Base-by-base conservation (phyloP, 2,113 vertebrate species). In the Pedionomus torquatus region DNA sequence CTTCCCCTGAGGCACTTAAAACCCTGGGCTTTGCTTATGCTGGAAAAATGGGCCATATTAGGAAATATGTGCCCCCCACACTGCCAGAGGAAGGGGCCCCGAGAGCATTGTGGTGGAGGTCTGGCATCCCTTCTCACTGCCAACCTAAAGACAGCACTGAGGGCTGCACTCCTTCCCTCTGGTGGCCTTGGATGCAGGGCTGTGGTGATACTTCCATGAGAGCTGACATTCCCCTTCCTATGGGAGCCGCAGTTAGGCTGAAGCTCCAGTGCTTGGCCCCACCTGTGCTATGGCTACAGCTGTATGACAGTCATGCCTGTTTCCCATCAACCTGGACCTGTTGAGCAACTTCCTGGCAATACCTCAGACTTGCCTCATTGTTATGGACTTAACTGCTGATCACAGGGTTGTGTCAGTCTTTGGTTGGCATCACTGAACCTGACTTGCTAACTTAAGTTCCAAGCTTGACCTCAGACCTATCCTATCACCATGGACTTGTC, bases 241-340 rank as follows among this genome's bases (percentile, higher is more conserved):
- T 8, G 39, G 60, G 60, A 74, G 72, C 49, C 69, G 43, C 46
- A 17, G 33, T 95, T 46, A n/a, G 35, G 76, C 8, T 21, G 65
- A 33, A 31, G 41, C 26, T 74, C 49, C 1, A 0, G 35, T n/a
- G 28, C 78, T 19, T n/a, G 39, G 33, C 35, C 43, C 44, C 39
- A 57, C 37, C 30, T 54, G 55, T 64, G 37, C 46, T 54, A 26
- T 48, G 60, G 33, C 63, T 68, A 13, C 30, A 66, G 35, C 55
- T 8, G 4, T 3, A 33, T 49, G 66, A 21, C 17, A 26, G 16
- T 63, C 24, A 11, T 23, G 12, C 13, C 26, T 44, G 18, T 37
- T 16, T 58, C 41, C 35, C 30, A 20, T 30, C 49, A 5, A n/a
- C 6, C 44, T 0, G 0, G 44, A 66, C 13, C 24, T 24, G n/a